Evolutionary conservation across 2,797 vertebrate species (phyloP), one percentile per base, ranked within the genome.

Genomic region (Acipenser oxyrinchus): DNA sequence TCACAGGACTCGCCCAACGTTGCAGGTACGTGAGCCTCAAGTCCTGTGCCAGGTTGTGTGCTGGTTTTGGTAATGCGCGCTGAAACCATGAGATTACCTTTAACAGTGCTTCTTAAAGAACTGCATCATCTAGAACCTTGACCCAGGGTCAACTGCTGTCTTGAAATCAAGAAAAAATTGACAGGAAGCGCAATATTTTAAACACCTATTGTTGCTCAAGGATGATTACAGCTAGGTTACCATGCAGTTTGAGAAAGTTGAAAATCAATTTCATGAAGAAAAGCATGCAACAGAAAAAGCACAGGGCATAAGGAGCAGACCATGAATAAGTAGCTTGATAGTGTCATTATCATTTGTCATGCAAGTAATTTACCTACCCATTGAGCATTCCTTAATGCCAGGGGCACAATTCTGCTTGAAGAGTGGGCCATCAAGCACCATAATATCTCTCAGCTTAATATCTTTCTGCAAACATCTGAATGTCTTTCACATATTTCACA

Each of bases 21-120:
- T 99, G 61, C 95, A 99, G 94, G 96, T 97, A 66, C 64, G 84
- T 72, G 1, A 51, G 12, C n/a, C 48, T 65, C 11, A 37, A 37
- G 1, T 37, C 37, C 37, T 37, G 37, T 37, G 37, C 37, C 37
- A 37, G 5, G 37, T 37, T 37, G 37, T 37, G 37, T 37, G 37
- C 37, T 37, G 37, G 37, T 37, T 37, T 37, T 37, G 37, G 37
- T 37, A 37, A 37, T 37, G 37, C 37, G 4, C 5, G 37, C 5
- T 37, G 5, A 37, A 37, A 37, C 37, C 4, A 37, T 37, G 37
- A 37, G 37, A 37, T 37, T 37, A 37, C 37, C 37, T 37, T 5
- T 37, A 37, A 37, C 37, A 37, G 37, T 37, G 37, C 5, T 37
- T 37, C 37, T 37, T 37, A 37, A 37, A 37, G 37, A 37, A 37